A percentile compares a stretch with the other conserved stretches of the same genome.
phyloP scores from a whole-genome alignment of 1,140 invertebrate genomes.

The Drosophila watanabei region DNA sequence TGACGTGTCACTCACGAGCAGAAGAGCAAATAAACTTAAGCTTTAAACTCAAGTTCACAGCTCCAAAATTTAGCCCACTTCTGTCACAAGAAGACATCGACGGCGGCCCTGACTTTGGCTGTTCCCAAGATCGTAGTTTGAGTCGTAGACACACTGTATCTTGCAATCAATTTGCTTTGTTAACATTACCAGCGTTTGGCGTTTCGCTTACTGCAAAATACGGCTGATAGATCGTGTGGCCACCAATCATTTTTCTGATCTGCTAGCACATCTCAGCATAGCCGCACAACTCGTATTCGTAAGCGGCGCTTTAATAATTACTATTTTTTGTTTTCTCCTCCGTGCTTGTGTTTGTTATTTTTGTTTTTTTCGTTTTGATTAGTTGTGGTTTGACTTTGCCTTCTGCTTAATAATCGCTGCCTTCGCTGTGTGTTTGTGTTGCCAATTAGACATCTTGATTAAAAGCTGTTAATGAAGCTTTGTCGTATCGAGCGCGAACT shows the following conservation, averaged over 20 bases:
- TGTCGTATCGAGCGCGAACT: constrained; percentile 34
- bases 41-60: constrained; percentile 34
- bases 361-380: constrained; percentile 21
- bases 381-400: constrained; percentile 20
- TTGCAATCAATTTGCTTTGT: constrained; percentile 37
- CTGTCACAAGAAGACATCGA: constrained; percentile 12
- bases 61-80: constrained; percentile 31
- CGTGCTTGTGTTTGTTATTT: background rate
- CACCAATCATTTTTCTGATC: constrained; percentile 31
- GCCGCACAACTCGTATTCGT: constrained; percentile 1
- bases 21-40: constrained; percentile 25
- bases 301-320: constrained; percentile 6
- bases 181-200: constrained; percentile 21
- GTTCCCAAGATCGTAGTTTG: constrained; percentile 28
- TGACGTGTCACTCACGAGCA: constrained; percentile 30
- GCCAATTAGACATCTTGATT: constrained; percentile 58
- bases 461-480: constrained; percentile 56
- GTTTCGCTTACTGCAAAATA: constrained; percentile 26
- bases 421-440: constrained; percentile 48
- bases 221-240: constrained; percentile 21
- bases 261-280: constrained; percentile 16
- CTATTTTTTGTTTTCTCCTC: constrained; percentile 11
- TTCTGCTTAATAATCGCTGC: constrained; percentile 32
- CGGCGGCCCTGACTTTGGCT: constrained; percentile 50
- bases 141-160: constrained; percentile 1